Evolutionary conservation across 2,797 vertebrate species (phyloP), one percentile per base, ranked within the genome.

Genomic region (Phataginus tricuspis): DNA sequence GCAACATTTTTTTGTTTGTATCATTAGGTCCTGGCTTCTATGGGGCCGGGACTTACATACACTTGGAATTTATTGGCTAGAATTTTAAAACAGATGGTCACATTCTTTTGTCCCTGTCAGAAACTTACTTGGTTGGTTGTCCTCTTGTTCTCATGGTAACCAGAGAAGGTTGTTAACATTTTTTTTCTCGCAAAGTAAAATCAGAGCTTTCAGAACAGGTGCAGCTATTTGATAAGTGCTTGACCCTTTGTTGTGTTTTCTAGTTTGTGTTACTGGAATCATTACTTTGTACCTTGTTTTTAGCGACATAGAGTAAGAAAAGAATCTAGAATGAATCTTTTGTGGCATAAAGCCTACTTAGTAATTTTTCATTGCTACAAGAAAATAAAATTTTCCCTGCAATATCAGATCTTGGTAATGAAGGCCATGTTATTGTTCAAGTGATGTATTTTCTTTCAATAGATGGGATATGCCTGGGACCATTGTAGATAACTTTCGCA

Each of bases 91-190:
- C 84, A 94, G 94, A 88, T 95, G 59, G 7, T 6, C 39, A 42
- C 69, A 63, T 83, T 78, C 18, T 93, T 86, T 66, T 79, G n/a
- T 75, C 51, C 42, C 74, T 87, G 57, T 72, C 86, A 90, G 88
- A 95, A 95, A 42, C 68, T 77, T 90, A 74, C 68, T 97, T 93
- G 82, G 79, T 71, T 78, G 45, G 82, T 90, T 51, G 2, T 97
- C 92, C 42, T 95, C 14, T 77, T 15, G 95, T 98, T 98, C 92
- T 80, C 84, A 96, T 90, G 93, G 95, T 89, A 97, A 95, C 95
- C 39, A 53, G 85, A 91, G 61, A 95, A 86, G 80, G 39, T 21
- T 93, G 89, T 93, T 96, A 94, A 78, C 0, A 0, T 86, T 90
- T 93, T 37, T 49, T 29, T 16, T 86, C 68, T 95, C 27, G 12